Conservation (phyloP, 1,140 invertebrate genomes). For the Pogonognathellus flavescens region DNA sequence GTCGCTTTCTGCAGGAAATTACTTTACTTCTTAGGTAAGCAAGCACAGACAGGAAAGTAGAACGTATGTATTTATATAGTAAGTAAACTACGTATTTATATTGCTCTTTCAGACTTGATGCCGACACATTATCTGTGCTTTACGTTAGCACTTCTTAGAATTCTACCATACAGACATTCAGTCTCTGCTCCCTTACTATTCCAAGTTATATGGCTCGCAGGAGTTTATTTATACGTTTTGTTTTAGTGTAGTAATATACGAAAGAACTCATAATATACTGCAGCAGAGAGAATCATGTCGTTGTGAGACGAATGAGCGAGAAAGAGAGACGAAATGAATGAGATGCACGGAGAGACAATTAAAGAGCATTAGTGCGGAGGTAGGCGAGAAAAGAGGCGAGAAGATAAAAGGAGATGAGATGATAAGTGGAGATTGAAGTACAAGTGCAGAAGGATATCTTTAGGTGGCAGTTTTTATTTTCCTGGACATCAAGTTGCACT, state of each 20-base stretch:
- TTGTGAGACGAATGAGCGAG: slow-evolving; percentile 36
- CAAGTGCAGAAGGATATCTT: slow-evolving; percentile 58
- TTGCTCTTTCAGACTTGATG: neutral
- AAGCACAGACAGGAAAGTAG: neutral
- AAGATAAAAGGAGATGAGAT: slow-evolving; percentile 57
- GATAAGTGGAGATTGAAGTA: slow-evolving; percentile 59
- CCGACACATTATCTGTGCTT: no score
- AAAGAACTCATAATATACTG: neutral
- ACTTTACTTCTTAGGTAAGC: neutral
- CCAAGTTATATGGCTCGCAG: no score
- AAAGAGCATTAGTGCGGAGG: slow-evolving; percentile 60
- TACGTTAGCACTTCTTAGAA: neutral
- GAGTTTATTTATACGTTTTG: neutral
- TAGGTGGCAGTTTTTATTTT: slow-evolving; percentile 64
- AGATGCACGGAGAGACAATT: slow-evolving; percentile 59
- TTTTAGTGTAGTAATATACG: neutral
- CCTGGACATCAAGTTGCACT: slow-evolving; percentile 67
- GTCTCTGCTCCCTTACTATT: neutral
- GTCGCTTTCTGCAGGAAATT: slow-evolving; percentile 10
- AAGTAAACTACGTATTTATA: neutral
- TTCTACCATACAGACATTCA: neutral
- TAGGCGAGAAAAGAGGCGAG: slow-evolving; percentile 32
- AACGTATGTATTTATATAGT: slow-evolving; percentile 3
- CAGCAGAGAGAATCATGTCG: neutral
- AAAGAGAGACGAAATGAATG: slow-evolving; percentile 37